These are phyloP conservation scores for Ivindomyrus marchei DNA, from an alignment of 2,113 vertebrate genomes.

Conservation along the genomic window DNA sequence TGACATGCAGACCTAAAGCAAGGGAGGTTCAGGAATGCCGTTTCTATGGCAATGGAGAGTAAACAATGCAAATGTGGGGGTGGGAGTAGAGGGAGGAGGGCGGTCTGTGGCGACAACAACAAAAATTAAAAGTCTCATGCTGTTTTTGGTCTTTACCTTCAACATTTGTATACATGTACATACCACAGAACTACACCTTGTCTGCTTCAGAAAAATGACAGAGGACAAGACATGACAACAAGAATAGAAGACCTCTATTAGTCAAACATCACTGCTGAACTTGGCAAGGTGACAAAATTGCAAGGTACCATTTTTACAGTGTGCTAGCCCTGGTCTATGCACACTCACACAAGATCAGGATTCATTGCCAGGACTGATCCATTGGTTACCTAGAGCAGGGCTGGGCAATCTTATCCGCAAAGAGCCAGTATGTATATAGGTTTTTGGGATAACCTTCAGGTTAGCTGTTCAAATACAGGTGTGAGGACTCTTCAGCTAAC, in stretches of 20 bases:
- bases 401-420: too few species aligned
- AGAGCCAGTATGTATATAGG: too few species aligned
- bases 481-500: too few species aligned
- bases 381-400: background rate
- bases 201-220: slow-evolving; percentile 39
- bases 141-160: slow-evolving; percentile 46
- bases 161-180: slow-evolving; percentile 47
- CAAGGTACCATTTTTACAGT: background rate
- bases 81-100: slow-evolving; percentile 23
- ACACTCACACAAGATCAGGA: background rate
- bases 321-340: background rate
- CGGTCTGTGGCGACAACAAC: slow-evolving; percentile 21
- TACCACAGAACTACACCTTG: slow-evolving; percentile 42
- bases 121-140: slow-evolving; percentile 28
- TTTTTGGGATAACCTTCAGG: too few species aligned
- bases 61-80: slow-evolving; percentile 41
- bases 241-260: slow-evolving; percentile 29
- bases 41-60: slow-evolving; percentile 50
- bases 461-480: too few species aligned
- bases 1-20: slow-evolving; percentile 40
- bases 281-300: background rate
- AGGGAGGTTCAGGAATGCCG: slow-evolving; percentile 41
- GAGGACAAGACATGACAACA: slow-evolving; percentile 36
- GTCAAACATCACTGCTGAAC: background rate
- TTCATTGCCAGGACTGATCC: slow-evolving; percentile 14